Base-by-base conservation (phyloP, 2,113 vertebrate species). In the Anarhynchus alexandrinus region DNA sequence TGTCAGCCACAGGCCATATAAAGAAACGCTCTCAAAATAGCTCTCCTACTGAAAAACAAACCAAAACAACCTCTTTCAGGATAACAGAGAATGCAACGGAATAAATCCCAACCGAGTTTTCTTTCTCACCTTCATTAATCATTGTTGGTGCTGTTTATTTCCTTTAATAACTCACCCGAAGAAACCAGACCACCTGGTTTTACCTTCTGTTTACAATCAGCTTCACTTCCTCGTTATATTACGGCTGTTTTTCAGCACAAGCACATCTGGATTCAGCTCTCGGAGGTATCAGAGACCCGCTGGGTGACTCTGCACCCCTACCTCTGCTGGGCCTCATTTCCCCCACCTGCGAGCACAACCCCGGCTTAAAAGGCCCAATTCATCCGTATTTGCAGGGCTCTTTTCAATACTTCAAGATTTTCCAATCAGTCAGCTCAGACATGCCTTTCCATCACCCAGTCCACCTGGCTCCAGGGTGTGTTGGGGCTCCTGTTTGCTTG, bases 21-120 rank as follows among this genome's bases (percentile, higher is more conserved):
- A 91, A 91, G 78, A 69, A 86, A 40, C 14, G 9, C 64, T 92
- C 93, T n/a, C 64, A 84, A 67, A 95, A 94, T 67, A 92, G 89
- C 77, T 88, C 76, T 76, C 22, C 51, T 27, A 12, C 64, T 84
- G 90, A 77, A 87, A 93, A 84, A 19, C 69, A 74, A 67, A 62
- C 55, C 55, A 45, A 80, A 93, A 18, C 77, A 67, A 40, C 29
- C 51, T 62, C 77, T 82, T 45, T 10, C 20, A 11, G 73, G 55
- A 14, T 54, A 70, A 36, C 55, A 32, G 32, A 34, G 57, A 81
- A 57, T 0, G 1, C 40, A 17, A 12, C 0, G 4, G 59, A n/a
- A 64, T 61, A 59, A 83, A 82, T n/a, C 23, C 12, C 67, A 72
- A 8, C 10, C 0, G 2, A 54, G 45, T 43, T 86, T 79, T 43